phyloP scores from a whole-genome alignment of 1,140 invertebrate species.

The Drosophila biarmipes region DNA sequence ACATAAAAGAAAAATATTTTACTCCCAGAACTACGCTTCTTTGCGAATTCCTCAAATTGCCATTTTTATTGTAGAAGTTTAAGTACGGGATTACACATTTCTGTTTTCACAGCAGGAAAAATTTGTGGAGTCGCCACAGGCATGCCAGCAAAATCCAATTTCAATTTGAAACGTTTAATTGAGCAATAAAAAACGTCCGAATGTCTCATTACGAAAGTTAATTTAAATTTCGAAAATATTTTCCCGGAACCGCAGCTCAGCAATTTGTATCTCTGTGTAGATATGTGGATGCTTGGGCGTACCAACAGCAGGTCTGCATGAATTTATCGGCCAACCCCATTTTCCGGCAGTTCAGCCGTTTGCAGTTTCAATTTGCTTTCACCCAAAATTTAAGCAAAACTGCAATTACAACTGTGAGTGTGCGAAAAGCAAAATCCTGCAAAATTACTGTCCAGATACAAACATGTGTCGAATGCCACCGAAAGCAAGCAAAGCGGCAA shows the following conservation, averaged over 20 bases:
- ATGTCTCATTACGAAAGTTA: conserved; percentile 31
- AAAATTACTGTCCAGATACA: conserved; percentile 40
- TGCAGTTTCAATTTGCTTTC: conserved; percentile 58
- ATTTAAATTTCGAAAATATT: conserved; percentile 39
- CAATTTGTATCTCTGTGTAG: neutral
- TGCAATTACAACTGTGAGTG: conserved; percentile 53
- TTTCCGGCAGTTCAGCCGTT: neutral
- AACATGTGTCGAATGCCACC: conserved; percentile 21
- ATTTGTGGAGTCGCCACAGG: neutral
- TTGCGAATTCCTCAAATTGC: neutral
- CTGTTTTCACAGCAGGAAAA: neutral
- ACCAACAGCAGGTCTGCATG: conserved; percentile 14
- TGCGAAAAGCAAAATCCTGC: neutral
- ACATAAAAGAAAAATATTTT: neutral
- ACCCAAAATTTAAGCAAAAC: conserved; percentile 55
- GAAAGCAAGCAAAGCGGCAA: conserved; percentile 17
- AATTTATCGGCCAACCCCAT: conserved; percentile 17
- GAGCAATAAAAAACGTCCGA: conserved; percentile 18
- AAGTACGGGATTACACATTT: neutral
- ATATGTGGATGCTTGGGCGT: conserved; percentile 3
- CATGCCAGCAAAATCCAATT: neutral
- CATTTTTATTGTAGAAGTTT: neutral
- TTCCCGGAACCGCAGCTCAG: conserved; percentile 22
- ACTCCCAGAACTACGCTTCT: neutral
- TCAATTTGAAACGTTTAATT: conserved; percentile 27